These are phyloP conservation scores for Andrena dorsata DNA, from an alignment of 2,888 invertebrate species.

Conservation along the genomic window DNA sequence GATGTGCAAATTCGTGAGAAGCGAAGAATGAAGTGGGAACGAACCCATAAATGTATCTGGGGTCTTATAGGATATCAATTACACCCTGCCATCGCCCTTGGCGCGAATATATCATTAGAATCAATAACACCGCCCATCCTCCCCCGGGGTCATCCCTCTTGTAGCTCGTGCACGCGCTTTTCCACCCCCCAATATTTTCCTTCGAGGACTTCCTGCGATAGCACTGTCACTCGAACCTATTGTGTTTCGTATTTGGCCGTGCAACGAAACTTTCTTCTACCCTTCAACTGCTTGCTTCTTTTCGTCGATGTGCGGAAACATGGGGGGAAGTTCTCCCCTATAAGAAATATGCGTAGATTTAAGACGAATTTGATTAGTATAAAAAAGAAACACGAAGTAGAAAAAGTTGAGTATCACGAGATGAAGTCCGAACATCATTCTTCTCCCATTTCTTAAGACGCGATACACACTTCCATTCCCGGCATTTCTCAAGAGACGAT, in stretches of 20 bases:
- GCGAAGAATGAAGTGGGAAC: neutral
- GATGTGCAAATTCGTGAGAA: neutral
- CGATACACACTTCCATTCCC: too few relatives aligned
- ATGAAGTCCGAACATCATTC: neutral
- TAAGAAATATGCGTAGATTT: too few relatives aligned
- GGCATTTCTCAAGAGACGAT: too few relatives aligned
- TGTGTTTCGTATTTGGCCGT: conserved; percentile 48
- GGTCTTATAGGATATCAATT: conserved; percentile 79
- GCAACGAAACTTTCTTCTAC: conserved; percentile 67
- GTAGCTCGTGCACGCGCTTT: conserved; percentile 73
- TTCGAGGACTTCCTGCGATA: conserved; percentile 76
- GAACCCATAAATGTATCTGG: conserved; percentile 56
- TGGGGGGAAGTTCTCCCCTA: conserved; percentile 33
- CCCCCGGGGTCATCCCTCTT: conserved; percentile 55
- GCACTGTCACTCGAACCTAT: conserved; percentile 70
- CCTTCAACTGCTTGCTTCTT: conserved; percentile 53
- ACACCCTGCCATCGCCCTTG: conserved; percentile 78
- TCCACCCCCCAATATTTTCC: conserved; percentile 75
- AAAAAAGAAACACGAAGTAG: neutral
- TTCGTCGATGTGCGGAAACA: conserved; percentile 21
- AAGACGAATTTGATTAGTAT: neutral
- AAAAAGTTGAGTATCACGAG: neutral
- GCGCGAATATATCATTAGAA: conserved; percentile 83
- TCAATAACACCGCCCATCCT: conserved; percentile 78
- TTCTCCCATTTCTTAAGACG: conserved; percentile 1